A percentile compares a stretch with the other conserved stretches of the same genome.
Evolutionary conservation across 2,113 vertebrate species (phyloP).

Genomic region (Anarhynchus alexandrinus): DNA sequence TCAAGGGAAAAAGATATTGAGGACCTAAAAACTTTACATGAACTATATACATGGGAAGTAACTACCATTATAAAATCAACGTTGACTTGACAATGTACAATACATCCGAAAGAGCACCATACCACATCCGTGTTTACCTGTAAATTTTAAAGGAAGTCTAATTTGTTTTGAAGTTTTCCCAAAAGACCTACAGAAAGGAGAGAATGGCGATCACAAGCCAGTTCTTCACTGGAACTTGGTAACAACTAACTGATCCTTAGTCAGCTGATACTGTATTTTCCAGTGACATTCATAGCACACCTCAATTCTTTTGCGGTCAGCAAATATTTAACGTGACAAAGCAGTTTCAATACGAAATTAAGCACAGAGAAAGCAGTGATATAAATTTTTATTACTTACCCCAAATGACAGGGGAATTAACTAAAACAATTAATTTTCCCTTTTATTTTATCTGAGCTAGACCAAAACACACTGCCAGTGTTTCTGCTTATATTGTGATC

Average conservation of each 20-base stretch:
- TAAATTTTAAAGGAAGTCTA: background rate
- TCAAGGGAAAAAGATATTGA: background rate
- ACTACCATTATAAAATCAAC: background rate
- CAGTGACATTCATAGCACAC: background rate
- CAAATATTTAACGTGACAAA: background rate
- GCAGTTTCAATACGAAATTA: background rate
- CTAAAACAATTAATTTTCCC: background rate
- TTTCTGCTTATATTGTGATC: background rate
- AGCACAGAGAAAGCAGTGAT: background rate
- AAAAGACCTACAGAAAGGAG: background rate
- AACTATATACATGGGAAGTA: background rate
- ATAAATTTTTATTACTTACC: background rate
- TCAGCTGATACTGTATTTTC: background rate
- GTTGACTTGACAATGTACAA: background rate
- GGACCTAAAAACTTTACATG: background rate
- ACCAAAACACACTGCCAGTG: background rate
- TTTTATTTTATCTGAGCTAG: background rate
- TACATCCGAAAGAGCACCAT: background rate
- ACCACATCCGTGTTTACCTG: background rate
- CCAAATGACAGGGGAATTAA: background rate
- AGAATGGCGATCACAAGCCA: background rate
- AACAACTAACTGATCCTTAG: background rate
- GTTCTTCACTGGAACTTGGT: background rate
- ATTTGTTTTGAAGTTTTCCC: background rate
- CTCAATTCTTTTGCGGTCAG: background rate